A percentile compares a stretch with the other conserved stretches of the same genome.
Conservation (phyloP, 2,797 vertebrate species). For the Ceyx erithaca region DNA sequence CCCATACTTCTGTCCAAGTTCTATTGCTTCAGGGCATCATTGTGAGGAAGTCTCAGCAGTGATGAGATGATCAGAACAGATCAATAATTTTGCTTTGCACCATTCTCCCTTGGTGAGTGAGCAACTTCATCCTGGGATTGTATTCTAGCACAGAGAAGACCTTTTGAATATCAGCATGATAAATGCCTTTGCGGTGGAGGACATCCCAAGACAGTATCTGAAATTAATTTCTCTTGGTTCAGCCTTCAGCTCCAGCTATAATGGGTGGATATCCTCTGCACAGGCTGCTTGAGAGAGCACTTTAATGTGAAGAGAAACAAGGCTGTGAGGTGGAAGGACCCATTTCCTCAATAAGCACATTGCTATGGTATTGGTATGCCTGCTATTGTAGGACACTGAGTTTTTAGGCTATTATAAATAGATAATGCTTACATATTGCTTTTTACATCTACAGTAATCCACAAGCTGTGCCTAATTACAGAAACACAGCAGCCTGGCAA, state of each 20-base stretch:
- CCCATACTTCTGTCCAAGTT: background rate
- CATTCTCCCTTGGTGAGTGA: background rate
- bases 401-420: background rate
- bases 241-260: background rate
- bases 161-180: background rate
- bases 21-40: background rate
- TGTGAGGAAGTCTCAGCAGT: background rate
- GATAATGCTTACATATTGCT: background rate
- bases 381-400: fast-evolving
- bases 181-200: background rate
- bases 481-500: background rate
- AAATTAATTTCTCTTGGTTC: background rate
- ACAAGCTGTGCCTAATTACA: background rate
- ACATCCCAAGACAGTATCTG: background rate
- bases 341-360: background rate
- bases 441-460: background rate
- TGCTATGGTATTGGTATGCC: background rate
- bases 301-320: background rate
- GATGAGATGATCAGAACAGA: background rate
- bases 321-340: background rate
- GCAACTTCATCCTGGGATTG: background rate
- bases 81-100: background rate
- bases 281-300: background rate
- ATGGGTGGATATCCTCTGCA: background rate
- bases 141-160: background rate